Evolutionary conservation across 1,140 invertebrate species (phyloP).

Genomic region (Andrena cerasifolii): DNA sequence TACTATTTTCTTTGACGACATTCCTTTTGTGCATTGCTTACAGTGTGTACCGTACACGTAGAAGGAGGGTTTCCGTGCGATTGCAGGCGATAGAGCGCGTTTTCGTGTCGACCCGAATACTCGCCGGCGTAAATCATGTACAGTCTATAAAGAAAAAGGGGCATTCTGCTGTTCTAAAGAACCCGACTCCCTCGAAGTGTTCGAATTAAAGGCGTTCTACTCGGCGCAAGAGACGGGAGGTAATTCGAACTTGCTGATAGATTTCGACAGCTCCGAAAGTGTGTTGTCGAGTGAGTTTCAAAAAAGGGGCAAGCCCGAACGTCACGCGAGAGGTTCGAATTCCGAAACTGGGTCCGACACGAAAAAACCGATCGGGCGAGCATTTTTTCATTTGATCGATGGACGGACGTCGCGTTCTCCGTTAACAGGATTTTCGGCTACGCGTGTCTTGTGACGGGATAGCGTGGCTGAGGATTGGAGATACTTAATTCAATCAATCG

Average conservation of each 20-base stretch:
- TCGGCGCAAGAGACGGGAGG: too few relatives aligned
- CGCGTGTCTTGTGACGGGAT: conserved; percentile 42
- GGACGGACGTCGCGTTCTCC: neutral
- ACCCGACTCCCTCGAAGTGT: too few relatives aligned
- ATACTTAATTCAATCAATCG: conserved; percentile 57
- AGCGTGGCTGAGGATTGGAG: conserved; percentile 40
- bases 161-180: too few relatives aligned
- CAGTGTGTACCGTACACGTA: conserved; percentile 31
- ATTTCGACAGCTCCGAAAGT: too few relatives aligned
- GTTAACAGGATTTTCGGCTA: conserved; percentile 40
- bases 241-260: too few relatives aligned
- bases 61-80: conserved; percentile 13
- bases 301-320: neutral
- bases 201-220: neutral
- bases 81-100: conserved; percentile 2
- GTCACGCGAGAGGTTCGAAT: neutral
- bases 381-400: conserved; percentile 38
- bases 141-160: too few relatives aligned
- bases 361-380: neutral
- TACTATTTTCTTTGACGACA: conserved; percentile 35
- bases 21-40: conserved; percentile 50
- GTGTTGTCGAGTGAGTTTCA: too few relatives aligned
- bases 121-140: neutral
- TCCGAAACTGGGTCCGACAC: neutral
- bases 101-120: conserved; percentile 17